Evolutionary conservation across 2,797 vertebrate species (phyloP).

Genomic region (Diceros bicornis): DNA sequence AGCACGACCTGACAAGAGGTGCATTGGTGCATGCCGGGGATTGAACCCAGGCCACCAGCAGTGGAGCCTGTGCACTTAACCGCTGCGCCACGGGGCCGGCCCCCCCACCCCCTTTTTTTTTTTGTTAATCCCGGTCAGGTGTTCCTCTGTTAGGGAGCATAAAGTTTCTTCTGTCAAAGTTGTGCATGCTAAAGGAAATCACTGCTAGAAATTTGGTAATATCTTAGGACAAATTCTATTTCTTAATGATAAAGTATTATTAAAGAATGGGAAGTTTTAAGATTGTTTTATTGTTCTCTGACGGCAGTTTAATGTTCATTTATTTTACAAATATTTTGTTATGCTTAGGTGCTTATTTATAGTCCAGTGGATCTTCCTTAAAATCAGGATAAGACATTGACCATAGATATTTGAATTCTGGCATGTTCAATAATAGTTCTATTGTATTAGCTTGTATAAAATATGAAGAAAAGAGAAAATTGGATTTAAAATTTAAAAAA

Average conservation of each 20-base stretch:
- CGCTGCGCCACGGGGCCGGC: too few species aligned
- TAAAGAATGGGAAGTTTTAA: not conserved
- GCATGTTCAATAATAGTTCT: not conserved
- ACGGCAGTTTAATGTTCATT: not conserved
- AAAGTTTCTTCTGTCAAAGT: not conserved
- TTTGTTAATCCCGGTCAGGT: not conserved
- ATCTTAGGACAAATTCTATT: not conserved
- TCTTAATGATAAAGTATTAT: not conserved
- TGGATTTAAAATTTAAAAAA: not conserved
- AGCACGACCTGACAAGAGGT: too few species aligned
- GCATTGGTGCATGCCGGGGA: too few species aligned
- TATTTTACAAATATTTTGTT: not conserved
- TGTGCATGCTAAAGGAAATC: not conserved
- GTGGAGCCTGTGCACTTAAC: too few species aligned
- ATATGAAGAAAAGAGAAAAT: not conserved
- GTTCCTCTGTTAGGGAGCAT: not conserved
- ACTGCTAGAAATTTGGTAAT: not conserved
- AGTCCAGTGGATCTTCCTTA: not conserved
- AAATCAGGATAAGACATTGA: not conserved
- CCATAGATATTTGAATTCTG: not conserved
- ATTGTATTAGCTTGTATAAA: not conserved
- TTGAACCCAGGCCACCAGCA: too few species aligned
- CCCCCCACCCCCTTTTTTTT: too few species aligned
- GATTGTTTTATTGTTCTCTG: slow-evolving; percentile 10
- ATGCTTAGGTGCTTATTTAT: not conserved